Evolutionary conservation across 2,113 vertebrate species (phyloP), one percentile per base, ranked within the genome.

Genomic region (Hyaena hyaena): DNA sequence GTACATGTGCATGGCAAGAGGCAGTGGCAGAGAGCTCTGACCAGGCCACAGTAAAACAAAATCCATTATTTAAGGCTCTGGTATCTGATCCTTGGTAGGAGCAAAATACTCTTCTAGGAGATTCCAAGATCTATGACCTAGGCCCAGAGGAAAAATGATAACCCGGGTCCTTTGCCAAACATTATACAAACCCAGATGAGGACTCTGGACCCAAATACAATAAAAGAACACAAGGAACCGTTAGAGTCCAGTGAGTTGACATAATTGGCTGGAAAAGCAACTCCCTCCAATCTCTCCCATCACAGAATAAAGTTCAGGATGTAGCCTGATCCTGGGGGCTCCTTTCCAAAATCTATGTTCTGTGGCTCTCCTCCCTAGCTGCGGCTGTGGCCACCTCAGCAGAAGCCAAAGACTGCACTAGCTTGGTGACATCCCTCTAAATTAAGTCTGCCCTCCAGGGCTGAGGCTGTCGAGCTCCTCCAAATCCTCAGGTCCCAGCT

Each of bases 61-160:
- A 95, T 80, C 80, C 69, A 93, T 92, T 84, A 93, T 76, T 93
- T 86, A 90, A 92, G 86, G 15, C 50, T 96, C 69, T n/a, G 63
- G 74, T 39, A 87, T 90, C 80, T 95, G 80, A 95, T 97, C 66
- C 76, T n/a, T 73, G 45, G 88, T 31, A 73, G 91, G 19, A 97
- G 76, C 71, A 97, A 90, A 96, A 74, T 31, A 35, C 33, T 91
- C 69, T 84, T 81, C 24, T 61, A 63, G 23, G 48, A 93, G 82
- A 87, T 97, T 95, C 81, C 83, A 93, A 97, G 93, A 85, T 88
- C 93, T 81, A 16, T 31, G 61, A 90, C 28, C 58, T 82, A 50
- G 69, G 69, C 84, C 79, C 21, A 19, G 77, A 96, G 61, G 84
- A 24, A 96, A 95, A 96, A 80, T 19, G 89, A 91, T 97, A 97